Base-by-base conservation (phyloP, 30 jellyfish, hydroid and myxozoan genomes). In the Chironex yamaguchii region DNA sequence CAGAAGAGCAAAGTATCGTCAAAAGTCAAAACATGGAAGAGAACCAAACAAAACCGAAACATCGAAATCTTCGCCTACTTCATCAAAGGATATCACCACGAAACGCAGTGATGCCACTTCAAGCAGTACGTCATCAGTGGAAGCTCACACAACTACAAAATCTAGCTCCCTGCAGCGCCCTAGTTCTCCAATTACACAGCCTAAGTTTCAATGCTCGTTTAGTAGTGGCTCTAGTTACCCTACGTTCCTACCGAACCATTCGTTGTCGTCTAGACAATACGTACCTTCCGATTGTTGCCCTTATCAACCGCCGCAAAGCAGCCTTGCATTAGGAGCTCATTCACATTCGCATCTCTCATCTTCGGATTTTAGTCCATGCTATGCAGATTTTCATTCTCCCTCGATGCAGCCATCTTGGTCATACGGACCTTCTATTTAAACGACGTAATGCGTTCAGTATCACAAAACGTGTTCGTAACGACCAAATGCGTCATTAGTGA, bases 1-100 rank as follows among this genome's bases (percentile, higher is more conserved):
- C 50, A 85, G 98, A 34, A 92, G 98, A 0, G 98, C 98, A 49
- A 93, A 93, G 70, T 93, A 87, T 35, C 88, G 97, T 23, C 98
- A 93, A 34, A 93, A 87, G 87, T 20, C 96, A 17, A 93, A 88
- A 49, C 93, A 87, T 4, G 95, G 70, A 20, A 83, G 87, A 2
- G 97, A 82, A 24, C 49, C 87, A 29, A 52, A 22, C 22, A 13
- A 26, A 29, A 4, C 87, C 2, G 50, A 75, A 4, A 30, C 75
- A 6, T 9, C 9, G 17, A 42, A 17, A 42, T 42, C 58, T 6
- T 42, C 58, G 17, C 58, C 58, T 6, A 42, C 58, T 17, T 6
- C 58, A 42, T 17, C 58, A 42, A 42, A 42, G 17, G 58, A 42
- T 6, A 42, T 42, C 9, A 42, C 58, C 9, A 42, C 58, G 17